A percentile compares a stretch with the other conserved stretches of the same genome.
Conservation (phyloP, 2,888 invertebrate genomes). For the Galerucella nymphaeae region DNA sequence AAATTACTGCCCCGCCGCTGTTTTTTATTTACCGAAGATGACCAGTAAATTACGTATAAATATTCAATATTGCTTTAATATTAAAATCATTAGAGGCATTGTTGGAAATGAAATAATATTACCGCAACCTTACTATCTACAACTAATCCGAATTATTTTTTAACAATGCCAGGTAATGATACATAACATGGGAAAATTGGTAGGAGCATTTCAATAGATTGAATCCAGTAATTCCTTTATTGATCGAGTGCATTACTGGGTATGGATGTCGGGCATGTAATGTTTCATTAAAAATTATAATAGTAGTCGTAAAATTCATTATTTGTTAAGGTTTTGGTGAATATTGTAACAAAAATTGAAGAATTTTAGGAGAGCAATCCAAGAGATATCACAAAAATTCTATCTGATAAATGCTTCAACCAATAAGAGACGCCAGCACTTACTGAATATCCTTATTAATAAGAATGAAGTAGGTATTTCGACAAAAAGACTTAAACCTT, state of each 20-base stretch:
- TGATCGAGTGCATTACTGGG: constrained; percentile 15
- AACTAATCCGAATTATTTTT: constrained; percentile 40
- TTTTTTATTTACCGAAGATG: constrained; percentile 49
- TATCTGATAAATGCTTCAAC: no score
- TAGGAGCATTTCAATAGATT: constrained; percentile 27
- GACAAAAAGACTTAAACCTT: no score
- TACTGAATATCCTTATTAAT: no score
- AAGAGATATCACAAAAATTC: no score
- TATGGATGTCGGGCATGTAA: background rate
- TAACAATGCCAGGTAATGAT: constrained; percentile 31
- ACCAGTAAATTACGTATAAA: constrained; percentile 51
- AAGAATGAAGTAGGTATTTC: no score
- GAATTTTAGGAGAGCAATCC: no score
- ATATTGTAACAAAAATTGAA: no score
- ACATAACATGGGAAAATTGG: constrained; percentile 32
- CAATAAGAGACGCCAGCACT: no score
- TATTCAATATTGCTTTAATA: constrained; percentile 53
- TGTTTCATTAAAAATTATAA: background rate
- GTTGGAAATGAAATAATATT: constrained; percentile 55
- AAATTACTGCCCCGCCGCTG: constrained; percentile 35
- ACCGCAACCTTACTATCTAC: constrained; percentile 44
- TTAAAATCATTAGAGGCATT: constrained; percentile 56
- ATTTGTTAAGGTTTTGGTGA: background rate
- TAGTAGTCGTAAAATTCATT: background rate
- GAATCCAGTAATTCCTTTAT: constrained; percentile 28